Evolutionary conservation across 2,113 vertebrate genomes (phyloP), one percentile per base, ranked within the genome.

Genomic region (Trinectes maculatus): DNA sequence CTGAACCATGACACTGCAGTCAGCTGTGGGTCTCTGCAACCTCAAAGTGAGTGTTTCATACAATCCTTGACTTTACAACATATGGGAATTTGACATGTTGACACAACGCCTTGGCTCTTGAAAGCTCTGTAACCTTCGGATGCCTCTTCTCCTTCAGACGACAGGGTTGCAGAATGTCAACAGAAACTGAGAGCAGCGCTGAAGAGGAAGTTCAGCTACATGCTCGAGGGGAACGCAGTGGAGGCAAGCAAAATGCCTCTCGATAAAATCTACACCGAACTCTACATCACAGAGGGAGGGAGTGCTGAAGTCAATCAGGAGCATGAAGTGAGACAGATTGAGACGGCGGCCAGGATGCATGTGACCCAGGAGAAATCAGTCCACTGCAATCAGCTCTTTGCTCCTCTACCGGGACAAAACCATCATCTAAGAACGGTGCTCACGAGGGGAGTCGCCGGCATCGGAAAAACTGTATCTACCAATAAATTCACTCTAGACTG

Each of bases 401-500:
- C 6, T 25, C 36, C 61, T 33, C 43, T 1, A 31, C 26, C 25
- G 1, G 84, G 52, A 34, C 48, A 0, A 56, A 71, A 61, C 21
- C 6, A 6, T 15, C 25, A 6, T 3, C 2, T 68, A 0, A 79
- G 82, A 59, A 87, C 79, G 3, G 89, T 89, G 28, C 10, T 90
- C 53, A 90, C 89, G 1, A 81, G 74, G 39, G 89, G 89, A 39
- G 79, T 90, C 0, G 87, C 89, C 7, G 89, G 89, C 15, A 89
- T 90, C 3, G 89, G 89, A 31, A 90, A 90, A 77, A 90, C 89
- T 0, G 61, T 90, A 3, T 68, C 58, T 0, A 16, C 10, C 48
- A 77, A 77, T 19, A 90, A 90, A 37, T 89, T 89, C 37, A 74
- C 73, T 31, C 47, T 90, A 1, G 89, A 89, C 65, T 90, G 89